These are phyloP conservation scores for Epinephelus cyanopodus DNA, from an alignment of 2,113 vertebrate species.

Conservation along the genomic window DNA sequence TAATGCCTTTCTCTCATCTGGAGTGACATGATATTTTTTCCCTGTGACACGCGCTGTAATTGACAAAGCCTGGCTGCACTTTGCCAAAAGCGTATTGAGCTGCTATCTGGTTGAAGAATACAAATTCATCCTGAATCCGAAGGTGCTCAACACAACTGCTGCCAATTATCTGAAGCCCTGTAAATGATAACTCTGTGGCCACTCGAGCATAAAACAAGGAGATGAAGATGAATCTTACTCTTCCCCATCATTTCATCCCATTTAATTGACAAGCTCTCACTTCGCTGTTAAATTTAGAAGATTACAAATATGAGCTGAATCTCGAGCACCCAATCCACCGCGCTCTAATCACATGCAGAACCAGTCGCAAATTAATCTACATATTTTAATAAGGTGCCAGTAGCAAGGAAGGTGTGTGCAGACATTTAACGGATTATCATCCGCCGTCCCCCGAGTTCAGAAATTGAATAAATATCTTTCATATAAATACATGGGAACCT, in stretches of 20 bases:
- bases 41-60: conserved; percentile 72
- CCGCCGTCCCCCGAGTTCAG: conserved; percentile 76
- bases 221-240: conserved; percentile 97
- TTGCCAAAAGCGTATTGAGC: conserved; percentile 78
- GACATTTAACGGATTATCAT: conserved; percentile 87
- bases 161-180: conserved; percentile 94
- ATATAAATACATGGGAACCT: conserved; percentile 77
- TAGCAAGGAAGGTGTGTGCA: conserved; percentile 80
- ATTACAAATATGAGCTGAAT: conserved; percentile 96
- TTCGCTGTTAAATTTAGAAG: conserved; percentile 94
- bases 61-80: conserved; percentile 82
- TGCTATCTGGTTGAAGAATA: conserved; percentile 81
- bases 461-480: conserved; percentile 87
- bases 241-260: conserved; percentile 97
- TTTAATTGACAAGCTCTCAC: conserved; percentile 98
- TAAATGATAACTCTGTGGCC: conserved; percentile 94
- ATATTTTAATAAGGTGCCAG: conserved; percentile 92
- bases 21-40: conserved; percentile 80
- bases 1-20: conserved; percentile 77
- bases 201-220: conserved; percentile 97
- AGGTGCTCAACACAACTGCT: conserved; percentile 89
- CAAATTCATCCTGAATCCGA: conserved; percentile 89
- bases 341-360: conserved; percentile 89
- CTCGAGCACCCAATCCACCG: conserved; percentile 91
- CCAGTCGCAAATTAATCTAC: conserved; percentile 95